A percentile compares a stretch with the other conserved stretches of the same genome.
Evolutionary conservation across 2,888 invertebrate genomes (phyloP).

Genomic region (Epistrophe eligans): DNA sequence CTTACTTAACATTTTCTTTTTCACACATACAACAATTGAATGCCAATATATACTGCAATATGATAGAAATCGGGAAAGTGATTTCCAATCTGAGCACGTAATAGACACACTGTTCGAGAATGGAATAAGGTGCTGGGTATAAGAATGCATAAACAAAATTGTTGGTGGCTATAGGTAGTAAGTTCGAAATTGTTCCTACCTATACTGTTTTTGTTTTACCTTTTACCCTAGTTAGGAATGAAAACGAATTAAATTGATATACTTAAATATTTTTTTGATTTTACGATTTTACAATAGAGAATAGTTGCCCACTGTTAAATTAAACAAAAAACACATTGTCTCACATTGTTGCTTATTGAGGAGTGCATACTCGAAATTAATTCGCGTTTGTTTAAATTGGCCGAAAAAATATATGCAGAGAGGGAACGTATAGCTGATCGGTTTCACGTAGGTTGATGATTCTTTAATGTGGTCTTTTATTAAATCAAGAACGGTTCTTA

Average conservation of each 20-base stretch:
- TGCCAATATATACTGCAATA: conserved; percentile 36
- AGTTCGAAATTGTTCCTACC: neutral
- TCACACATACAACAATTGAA: conserved; percentile 54
- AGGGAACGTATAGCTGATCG: too few species aligned
- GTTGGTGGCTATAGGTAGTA: neutral
- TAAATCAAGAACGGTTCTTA: too few species aligned
- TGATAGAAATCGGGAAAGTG: conserved; percentile 70
- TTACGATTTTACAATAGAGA: neutral
- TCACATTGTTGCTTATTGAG: too few species aligned
- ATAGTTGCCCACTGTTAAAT: neutral
- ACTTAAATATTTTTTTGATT: neutral
- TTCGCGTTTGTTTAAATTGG: too few species aligned
- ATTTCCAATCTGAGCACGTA: conserved; percentile 71
- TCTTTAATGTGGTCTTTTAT: too few species aligned
- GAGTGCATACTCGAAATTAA: too few species aligned
- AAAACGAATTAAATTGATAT: neutral
- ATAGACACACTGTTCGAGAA: conserved; percentile 51
- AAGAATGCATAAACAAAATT: conserved; percentile 11
- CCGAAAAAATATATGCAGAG: too few species aligned
- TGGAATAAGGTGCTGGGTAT: conserved; percentile 37
- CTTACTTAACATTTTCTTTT: conserved; percentile 60
- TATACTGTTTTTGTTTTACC: neutral
- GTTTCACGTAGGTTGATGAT: too few species aligned
- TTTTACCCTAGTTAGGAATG: neutral
- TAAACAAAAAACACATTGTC: too few species aligned